phyloP scores from a whole-genome alignment of 2,113 vertebrate genomes.

The Steatornis caripensis region DNA sequence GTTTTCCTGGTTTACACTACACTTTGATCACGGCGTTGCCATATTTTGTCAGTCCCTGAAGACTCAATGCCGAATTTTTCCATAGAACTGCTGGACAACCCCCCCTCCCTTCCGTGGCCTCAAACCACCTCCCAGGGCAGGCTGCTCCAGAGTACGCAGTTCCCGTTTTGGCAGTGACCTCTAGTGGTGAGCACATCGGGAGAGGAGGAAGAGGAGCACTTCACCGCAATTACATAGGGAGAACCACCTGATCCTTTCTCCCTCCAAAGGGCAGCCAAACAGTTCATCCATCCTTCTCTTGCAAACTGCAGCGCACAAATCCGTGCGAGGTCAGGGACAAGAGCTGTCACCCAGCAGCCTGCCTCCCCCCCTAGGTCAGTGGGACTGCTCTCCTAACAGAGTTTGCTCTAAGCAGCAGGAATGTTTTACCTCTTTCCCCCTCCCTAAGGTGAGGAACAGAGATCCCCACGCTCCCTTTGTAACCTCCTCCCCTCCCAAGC shows the following conservation, averaged over 20 bases:
- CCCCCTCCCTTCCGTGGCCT: neutral
- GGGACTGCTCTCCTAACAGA: neutral
- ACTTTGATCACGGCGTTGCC: rapidly evolving
- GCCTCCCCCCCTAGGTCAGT: rapidly evolving
- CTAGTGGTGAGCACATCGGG: neutral
- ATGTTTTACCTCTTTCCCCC: neutral
- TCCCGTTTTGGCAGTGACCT: slow-evolving; percentile 5
- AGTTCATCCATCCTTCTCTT: neutral
- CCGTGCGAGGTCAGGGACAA: rapidly evolving
- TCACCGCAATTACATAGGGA: too few relatives aligned
- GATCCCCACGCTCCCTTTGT: rapidly evolving
- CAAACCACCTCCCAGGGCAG: rapidly evolving
- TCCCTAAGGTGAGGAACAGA: neutral
- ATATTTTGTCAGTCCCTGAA: neutral
- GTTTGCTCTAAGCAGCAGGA: neutral
- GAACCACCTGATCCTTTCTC: neutral
- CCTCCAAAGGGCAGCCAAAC: neutral
- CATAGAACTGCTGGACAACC: rapidly evolving
- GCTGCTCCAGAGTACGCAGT: rapidly evolving
- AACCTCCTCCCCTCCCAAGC: neutral
- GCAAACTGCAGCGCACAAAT: rapidly evolving
- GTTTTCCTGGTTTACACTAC: neutral
- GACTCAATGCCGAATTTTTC: neutral
- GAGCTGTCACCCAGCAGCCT: neutral
- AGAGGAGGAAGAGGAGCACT: neutral